A percentile compares a stretch with the other conserved stretches of the same genome.
These are phyloP conservation scores for Lepisosteus osseus DNA, from an alignment of 2,113 vertebrate species.

Conservation along the genomic window DNA sequence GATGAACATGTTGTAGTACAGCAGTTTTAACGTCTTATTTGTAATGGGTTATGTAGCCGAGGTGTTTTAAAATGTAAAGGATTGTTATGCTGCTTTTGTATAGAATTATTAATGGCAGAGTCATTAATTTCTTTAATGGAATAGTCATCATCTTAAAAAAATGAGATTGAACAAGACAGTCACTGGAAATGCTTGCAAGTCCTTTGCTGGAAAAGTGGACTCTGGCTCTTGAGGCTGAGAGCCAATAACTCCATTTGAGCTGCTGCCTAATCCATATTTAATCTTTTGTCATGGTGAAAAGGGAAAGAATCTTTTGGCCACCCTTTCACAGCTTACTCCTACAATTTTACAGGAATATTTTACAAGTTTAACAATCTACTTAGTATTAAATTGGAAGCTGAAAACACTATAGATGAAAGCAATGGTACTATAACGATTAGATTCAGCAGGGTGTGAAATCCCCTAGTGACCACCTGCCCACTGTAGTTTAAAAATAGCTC, in stretches of 20 bases:
- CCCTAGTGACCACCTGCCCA: conserved; percentile 57
- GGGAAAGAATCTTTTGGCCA: neutral
- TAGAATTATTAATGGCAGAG: too few species aligned
- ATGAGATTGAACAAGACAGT: too few species aligned
- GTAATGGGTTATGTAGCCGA: too few species aligned
- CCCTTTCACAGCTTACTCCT: neutral
- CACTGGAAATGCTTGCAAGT: too few species aligned
- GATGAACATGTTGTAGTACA: too few species aligned
- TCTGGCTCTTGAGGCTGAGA: neutral
- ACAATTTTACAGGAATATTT: neutral
- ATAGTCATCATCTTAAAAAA: too few species aligned
- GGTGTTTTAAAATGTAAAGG: too few species aligned
- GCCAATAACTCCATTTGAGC: neutral
- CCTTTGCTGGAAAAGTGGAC: neutral
- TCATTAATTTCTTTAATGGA: too few species aligned
- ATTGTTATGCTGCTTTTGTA: too few species aligned
- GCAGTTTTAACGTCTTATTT: too few species aligned
- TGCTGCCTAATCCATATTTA: neutral
- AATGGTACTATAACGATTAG: conserved; percentile 41
- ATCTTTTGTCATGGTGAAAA: neutral
- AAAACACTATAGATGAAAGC: neutral
- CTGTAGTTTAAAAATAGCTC: conserved; percentile 48
- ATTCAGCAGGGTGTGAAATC: conserved; percentile 50
- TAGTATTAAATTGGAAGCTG: conserved; percentile 3
- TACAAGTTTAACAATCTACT: neutral